A percentile compares a stretch with the other conserved stretches of the same genome.
Conservation (phyloP, 2,888 invertebrate species). For the Perdita meconis region DNA sequence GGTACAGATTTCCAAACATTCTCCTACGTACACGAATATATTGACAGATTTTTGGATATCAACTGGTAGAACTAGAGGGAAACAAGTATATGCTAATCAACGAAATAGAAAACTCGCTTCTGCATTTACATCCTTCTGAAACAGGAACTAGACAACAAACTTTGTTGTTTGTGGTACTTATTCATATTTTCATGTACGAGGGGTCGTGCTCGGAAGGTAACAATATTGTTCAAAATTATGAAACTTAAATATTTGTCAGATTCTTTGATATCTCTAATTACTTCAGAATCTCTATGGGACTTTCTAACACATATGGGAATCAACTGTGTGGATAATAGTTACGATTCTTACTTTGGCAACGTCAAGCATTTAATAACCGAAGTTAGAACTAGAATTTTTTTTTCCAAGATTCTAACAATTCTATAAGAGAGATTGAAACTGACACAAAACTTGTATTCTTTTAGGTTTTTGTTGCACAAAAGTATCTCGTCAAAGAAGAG, state of each 20-base stretch:
- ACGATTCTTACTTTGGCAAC: slow-evolving; percentile 75
- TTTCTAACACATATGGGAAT: slow-evolving; percentile 85
- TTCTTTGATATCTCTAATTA: slow-evolving; percentile 16
- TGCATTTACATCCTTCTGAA: slow-evolving; percentile 68
- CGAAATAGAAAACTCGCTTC: slow-evolving; percentile 64
- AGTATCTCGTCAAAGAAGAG: slow-evolving; percentile 70
- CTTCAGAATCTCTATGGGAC: slow-evolving; percentile 85
- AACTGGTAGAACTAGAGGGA: slow-evolving; percentile 83
- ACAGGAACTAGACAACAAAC: slow-evolving; percentile 83
- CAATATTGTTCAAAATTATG: neutral
- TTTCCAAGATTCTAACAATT: neutral
- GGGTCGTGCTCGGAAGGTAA: slow-evolving; percentile 85
- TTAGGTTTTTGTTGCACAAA: slow-evolving; percentile 82
- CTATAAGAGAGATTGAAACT: neutral
- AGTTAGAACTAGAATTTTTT: too few species aligned
- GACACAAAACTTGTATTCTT: slow-evolving; percentile 21
- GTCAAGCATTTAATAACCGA: slow-evolving; percentile 69
- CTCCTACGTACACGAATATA: neutral
- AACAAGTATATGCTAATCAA: slow-evolving; percentile 78
- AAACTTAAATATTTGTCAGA: too few species aligned
- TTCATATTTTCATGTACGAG: slow-evolving; percentile 86
- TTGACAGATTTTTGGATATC: slow-evolving; percentile 85
- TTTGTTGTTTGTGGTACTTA: slow-evolving; percentile 84
- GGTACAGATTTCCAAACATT: neutral
- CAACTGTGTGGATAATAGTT: slow-evolving; percentile 81